Percentiles rank a stretch among this genome's conserved stretches.
These are phyloP conservation scores for Nephrotoma appendiculata DNA, from an alignment of 2,888 invertebrate genomes.

Conservation along the genomic window DNA sequence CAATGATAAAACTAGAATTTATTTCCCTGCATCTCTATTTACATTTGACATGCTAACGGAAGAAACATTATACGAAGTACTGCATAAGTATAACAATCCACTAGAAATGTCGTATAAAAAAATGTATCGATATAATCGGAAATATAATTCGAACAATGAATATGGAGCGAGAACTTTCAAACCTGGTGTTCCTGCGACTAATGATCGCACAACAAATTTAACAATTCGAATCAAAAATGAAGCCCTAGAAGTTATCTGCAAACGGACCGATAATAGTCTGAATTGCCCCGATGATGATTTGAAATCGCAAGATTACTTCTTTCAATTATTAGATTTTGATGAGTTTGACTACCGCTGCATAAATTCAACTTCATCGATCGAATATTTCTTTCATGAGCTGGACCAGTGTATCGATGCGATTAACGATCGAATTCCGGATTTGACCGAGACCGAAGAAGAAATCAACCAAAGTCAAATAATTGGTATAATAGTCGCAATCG, in stretches of 20 bases:
- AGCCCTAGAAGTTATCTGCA: background rate
- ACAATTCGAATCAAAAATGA: background rate
- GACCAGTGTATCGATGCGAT: constrained; percentile 5
- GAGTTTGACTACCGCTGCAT: constrained; percentile 28
- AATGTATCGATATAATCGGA: background rate
- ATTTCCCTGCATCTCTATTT: background rate
- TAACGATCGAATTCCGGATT: background rate
- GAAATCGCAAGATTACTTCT: constrained; percentile 12
- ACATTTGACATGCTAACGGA: background rate
- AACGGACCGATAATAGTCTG: background rate
- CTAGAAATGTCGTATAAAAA: background rate
- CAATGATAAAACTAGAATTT: background rate
- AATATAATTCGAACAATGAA: background rate
- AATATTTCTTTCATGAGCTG: constrained; percentile 9
- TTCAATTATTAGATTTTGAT: constrained; percentile 28
- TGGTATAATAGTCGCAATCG: constrained; percentile 7
- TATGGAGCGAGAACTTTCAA: background rate
- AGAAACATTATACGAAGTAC: background rate
- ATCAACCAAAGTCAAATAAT: background rate
- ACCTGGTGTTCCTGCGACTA: background rate
- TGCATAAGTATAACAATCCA: background rate
- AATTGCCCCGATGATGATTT: background rate
- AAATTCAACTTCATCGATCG: constrained; percentile 21
- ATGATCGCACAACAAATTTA: background rate
- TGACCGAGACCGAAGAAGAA: background rate